Evolutionary conservation across 2,797 vertebrate genomes (phyloP), one percentile per base, ranked within the genome.

Genomic region (Coregonus ussuriensis): DNA sequence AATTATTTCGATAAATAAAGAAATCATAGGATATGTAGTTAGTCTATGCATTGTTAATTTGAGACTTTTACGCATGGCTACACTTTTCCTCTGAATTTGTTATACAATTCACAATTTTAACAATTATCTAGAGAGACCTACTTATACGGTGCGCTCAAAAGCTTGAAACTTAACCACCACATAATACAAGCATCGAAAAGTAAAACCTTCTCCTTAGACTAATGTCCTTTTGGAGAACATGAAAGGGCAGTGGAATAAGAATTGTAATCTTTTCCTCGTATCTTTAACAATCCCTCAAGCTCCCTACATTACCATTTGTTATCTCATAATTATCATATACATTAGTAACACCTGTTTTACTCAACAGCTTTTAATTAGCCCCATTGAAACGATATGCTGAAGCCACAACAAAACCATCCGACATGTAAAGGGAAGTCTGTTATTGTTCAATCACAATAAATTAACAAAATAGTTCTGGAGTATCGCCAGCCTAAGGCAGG

Each of bases 241-340:
- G 82, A 41, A 66, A 47, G 71, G 69, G 53, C 59, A 75, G 65
- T 25, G 67, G 78, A 69, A 82, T 84, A 84, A 88, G 84, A 90
- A 89, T 90, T 89, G 88, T 92, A 3, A 11, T 92, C 87, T 90
- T 83, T 86, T 83, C 68, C 88, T 76, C 71, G 75, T 89, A 89
- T 92, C 91, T 90, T 66, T 59, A 86, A 86, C 85, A 85, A 82
- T 86, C 84, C 79, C 15, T 65, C 53, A 74, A 69, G 78, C 75
- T 82, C 74, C 3, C 56, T n/a, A 81, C 86, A 94, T 89, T 92
- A 89, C 89, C 93, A 94, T 92, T 88, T 92, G 93, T 93, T 94
- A 93, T 95, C 92, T 91, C 87, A 90, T 83, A 88, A 94, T 95
- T 94, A 94, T 93, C 94, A 95, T 94, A 92, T 89, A 94, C 94